phyloP scores from a whole-genome alignment of 2,113 vertebrate species.

The Tiliqua scincoides region DNA sequence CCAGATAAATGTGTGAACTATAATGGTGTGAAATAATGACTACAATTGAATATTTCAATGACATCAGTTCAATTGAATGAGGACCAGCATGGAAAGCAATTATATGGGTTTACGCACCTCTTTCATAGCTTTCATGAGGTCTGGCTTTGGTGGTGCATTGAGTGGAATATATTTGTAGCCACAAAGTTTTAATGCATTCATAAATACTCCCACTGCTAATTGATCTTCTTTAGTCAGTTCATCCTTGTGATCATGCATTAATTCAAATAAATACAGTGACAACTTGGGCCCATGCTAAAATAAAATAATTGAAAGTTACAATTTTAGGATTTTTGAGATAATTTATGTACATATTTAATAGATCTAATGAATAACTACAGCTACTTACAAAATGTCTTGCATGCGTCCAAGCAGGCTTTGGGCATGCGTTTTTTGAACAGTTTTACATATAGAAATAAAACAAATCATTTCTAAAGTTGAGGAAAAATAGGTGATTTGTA shows the following conservation, averaged over 20 bases:
- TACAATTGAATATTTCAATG: neutral
- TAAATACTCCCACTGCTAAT: constrained; percentile 78
- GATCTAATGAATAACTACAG: neutral
- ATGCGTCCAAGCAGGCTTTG: neutral
- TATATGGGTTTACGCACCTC: constrained; percentile 80
- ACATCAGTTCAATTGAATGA: neutral
- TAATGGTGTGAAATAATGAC: neutral
- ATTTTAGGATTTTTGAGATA: neutral
- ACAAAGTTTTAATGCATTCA: constrained; percentile 87
- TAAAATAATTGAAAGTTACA: constrained; percentile 28
- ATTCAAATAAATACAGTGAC: constrained; percentile 90
- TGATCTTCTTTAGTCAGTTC: constrained; percentile 87
- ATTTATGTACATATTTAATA: neutral
- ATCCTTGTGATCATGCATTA: constrained; percentile 87
- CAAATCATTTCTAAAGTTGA: neutral
- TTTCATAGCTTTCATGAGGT: constrained; percentile 87
- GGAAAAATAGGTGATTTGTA: neutral
- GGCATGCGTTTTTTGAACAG: neutral
- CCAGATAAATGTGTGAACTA: neutral
- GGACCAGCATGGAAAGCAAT: constrained; percentile 2
- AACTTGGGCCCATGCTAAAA: constrained; percentile 93
- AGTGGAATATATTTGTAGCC: constrained; percentile 90
- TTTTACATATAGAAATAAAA: neutral
- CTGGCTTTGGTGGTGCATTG: constrained; percentile 82
- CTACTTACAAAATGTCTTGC: neutral